Conservation (phyloP, 2,797 vertebrate species). For the Platyrinchus mystaceus region DNA sequence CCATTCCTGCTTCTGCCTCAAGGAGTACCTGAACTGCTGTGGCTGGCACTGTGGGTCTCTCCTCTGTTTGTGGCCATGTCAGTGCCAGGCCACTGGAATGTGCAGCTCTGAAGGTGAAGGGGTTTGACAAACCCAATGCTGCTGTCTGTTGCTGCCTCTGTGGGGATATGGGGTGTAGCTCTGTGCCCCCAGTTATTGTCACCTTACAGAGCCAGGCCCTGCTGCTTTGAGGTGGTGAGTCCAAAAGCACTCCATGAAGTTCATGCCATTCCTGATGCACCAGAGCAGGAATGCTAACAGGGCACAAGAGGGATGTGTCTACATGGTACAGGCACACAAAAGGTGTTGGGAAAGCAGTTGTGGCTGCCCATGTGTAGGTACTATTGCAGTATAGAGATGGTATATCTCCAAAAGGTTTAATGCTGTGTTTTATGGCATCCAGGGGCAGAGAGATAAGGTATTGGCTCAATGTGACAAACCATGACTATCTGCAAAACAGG, state of each 20-base stretch:
- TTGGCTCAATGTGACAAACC: not conserved
- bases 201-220: not conserved
- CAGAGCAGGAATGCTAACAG: not conserved
- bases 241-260: not conserved
- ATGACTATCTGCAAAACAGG: not conserved
- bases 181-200: not conserved
- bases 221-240: not conserved
- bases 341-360: not conserved
- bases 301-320: not conserved
- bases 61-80: rapidly evolving
- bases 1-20: not conserved
- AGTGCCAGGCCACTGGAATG: not conserved
- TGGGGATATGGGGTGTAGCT: not conserved
- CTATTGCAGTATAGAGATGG: too few relatives aligned
- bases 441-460: not conserved
- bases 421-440: not conserved
- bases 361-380: not conserved
- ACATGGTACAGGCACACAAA: not conserved
- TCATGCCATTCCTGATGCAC: not conserved
- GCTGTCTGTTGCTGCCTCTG: not conserved
- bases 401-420: not conserved
- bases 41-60: not conserved
- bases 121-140: rapidly evolving
- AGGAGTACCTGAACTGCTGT: not conserved
- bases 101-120: not conserved